Evolutionary conservation across 2,797 vertebrate genomes (phyloP).

Genomic region (Danionella dracula): DNA sequence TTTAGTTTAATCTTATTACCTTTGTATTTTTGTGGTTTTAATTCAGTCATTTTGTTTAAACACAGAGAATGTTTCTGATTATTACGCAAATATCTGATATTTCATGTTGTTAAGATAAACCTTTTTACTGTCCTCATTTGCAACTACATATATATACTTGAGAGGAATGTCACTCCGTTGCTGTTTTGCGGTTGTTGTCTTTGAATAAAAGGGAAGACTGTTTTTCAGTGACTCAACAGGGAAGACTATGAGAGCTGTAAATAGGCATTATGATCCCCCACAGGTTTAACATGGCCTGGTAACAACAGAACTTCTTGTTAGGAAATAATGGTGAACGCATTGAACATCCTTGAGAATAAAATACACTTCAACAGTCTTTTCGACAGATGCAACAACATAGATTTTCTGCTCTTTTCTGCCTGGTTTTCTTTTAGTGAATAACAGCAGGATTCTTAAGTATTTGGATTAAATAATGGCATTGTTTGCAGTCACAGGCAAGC

Average conservation of each 20-base stretch:
- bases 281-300: background rate
- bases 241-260: conserved; percentile 5
- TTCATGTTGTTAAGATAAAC: background rate
- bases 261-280: background rate
- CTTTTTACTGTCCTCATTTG: background rate
- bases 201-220: conserved; percentile 12
- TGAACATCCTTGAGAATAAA: background rate
- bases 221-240: conserved; percentile 8
- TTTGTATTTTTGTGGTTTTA: background rate
- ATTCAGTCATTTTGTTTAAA: too few relatives aligned
- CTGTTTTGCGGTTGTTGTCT: conserved; percentile 13
- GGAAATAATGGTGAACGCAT: background rate
- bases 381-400: background rate
- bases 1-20: background rate
- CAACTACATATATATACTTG: background rate
- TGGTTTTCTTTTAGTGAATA: too few relatives aligned
- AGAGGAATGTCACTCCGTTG: conserved; percentile 3
- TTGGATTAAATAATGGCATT: too few relatives aligned
- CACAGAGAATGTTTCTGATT: too few relatives aligned
- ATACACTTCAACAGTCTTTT: background rate
- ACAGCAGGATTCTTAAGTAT: too few relatives aligned
- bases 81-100: too few relatives aligned
- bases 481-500: too few relatives aligned
- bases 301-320: background rate
- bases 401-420: background rate